Evolutionary conservation across 2,113 vertebrate genomes (phyloP).

Genomic region (Cheilinus undulatus): DNA sequence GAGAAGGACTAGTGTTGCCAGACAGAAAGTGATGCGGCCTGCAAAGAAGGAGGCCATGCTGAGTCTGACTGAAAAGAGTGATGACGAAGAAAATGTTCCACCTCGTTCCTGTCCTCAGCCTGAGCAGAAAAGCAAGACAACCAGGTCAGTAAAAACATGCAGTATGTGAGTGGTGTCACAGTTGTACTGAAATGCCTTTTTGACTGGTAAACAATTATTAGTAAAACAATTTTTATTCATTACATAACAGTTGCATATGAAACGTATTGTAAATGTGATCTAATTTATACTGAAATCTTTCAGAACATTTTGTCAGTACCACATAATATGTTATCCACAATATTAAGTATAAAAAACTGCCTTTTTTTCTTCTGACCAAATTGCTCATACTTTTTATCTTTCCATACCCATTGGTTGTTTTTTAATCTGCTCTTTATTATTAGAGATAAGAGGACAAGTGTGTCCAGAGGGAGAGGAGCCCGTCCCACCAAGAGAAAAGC

Average conservation of each 20-base stretch:
- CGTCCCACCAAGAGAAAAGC: constrained; percentile 31
- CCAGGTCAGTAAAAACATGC: constrained; percentile 46
- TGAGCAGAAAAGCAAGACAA: background rate
- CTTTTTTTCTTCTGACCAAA: too few relatives aligned
- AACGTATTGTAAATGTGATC: too few relatives aligned
- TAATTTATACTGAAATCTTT: too few relatives aligned
- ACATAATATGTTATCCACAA: too few relatives aligned
- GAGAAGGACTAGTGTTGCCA: background rate
- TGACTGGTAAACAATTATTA: background rate
- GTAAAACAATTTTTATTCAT: background rate
- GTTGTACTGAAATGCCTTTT: background rate
- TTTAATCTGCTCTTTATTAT: background rate
- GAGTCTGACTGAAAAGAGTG: constrained; percentile 2
- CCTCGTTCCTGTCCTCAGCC: background rate
- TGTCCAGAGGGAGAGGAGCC: background rate
- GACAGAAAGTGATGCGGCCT: background rate
- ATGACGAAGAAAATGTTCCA: background rate
- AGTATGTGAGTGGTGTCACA: background rate
- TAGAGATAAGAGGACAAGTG: background rate
- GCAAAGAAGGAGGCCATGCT: constrained; percentile 24
- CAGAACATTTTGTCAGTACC: too few relatives aligned
- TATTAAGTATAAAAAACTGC: too few relatives aligned
- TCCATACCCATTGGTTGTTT: background rate
- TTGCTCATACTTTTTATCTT: too few relatives aligned
- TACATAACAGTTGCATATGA: too few relatives aligned